phyloP scores from a whole-genome alignment of 1,140 invertebrate genomes.

The Lucilia cuprina region DNA sequence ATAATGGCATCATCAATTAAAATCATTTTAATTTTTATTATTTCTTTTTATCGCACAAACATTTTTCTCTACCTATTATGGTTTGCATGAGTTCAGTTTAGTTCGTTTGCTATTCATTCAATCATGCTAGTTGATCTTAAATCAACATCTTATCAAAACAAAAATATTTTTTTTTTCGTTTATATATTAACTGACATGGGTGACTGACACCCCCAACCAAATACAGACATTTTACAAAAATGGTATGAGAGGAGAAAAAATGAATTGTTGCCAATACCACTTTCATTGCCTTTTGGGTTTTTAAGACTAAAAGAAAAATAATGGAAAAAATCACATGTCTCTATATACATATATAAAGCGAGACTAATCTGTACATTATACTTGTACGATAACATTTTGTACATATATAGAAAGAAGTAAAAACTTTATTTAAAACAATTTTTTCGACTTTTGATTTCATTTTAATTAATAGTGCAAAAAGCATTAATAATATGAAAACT shows the following conservation, averaged over 20 bases:
- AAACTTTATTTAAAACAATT: background rate
- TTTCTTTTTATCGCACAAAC: background rate
- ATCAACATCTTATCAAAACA: slow-evolving; percentile 25
- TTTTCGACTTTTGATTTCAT: slow-evolving; percentile 8
- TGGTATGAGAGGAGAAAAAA: background rate
- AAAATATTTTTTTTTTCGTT: background rate
- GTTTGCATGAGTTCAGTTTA: background rate
- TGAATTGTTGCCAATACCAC: slow-evolving; percentile 17
- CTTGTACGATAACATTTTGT: background rate
- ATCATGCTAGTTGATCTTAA: background rate
- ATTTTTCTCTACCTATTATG: no score
- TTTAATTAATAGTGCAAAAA: slow-evolving; percentile 20
- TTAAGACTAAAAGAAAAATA: background rate
- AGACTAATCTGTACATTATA: background rate
- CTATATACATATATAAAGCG: background rate
- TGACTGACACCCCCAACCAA: slow-evolving; percentile 27
- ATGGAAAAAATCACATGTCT: background rate
- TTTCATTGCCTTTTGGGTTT: slow-evolving; percentile 9
- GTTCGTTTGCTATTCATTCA: background rate
- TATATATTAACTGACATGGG: background rate
- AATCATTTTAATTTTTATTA: background rate
- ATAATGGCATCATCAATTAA: background rate
- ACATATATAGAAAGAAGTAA: background rate
- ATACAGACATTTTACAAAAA: slow-evolving; percentile 1
- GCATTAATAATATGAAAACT: background rate